phyloP scores from a whole-genome alignment of 1,140 invertebrate genomes.

The Aphis craccivora region DNA sequence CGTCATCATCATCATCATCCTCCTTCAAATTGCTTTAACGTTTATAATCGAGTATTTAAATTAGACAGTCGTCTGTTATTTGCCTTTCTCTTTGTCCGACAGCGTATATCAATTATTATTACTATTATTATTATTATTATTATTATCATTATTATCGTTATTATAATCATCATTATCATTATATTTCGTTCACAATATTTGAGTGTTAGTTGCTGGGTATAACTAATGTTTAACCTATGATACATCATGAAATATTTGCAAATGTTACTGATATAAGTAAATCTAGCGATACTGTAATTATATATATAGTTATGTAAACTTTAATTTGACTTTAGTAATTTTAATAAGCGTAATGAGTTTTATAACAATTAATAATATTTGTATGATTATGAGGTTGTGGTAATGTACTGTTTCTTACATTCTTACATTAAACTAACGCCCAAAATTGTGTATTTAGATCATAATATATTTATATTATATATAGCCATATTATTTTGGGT shows the following conservation, averaged over 20 bases:
- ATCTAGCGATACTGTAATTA: not conserved
- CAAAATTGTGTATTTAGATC: not conserved
- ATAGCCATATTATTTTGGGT: not conserved
- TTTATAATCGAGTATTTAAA: conserved; percentile 55
- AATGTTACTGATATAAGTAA: not conserved
- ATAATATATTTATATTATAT: not conserved
- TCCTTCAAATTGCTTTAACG: conserved; percentile 13
- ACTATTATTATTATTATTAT: not conserved
- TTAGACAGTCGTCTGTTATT: conserved; percentile 35
- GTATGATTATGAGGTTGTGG: not conserved
- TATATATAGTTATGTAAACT: not conserved
- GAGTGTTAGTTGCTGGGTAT: not conserved
- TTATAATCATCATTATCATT: not conserved
- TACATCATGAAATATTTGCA: not conserved
- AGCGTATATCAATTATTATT: conserved; percentile 40
- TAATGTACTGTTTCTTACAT: not conserved
- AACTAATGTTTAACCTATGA: not conserved
- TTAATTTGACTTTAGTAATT: not conserved
- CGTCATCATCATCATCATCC: not conserved
- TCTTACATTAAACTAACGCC: not conserved
- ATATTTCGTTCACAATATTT: not conserved
- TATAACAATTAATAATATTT: not conserved
- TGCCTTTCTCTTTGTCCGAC: conserved; percentile 1
- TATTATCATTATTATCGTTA: not conserved
- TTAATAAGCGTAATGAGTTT: not conserved